Evolutionary conservation across 2,113 vertebrate genomes (phyloP).

Genomic region (cat (Felis catus)): DNA sequence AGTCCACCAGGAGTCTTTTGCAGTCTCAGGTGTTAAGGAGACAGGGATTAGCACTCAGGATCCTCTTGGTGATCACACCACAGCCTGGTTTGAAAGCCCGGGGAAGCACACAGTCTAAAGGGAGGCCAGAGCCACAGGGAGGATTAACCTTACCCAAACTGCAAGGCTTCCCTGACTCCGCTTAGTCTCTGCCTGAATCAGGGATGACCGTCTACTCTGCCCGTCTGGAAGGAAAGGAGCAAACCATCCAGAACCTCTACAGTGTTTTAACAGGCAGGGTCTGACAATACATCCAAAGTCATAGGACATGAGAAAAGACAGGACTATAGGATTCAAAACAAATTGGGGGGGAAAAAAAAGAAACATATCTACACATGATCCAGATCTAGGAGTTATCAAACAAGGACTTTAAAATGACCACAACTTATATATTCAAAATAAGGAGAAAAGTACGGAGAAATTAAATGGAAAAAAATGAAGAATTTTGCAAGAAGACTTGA

Average conservation of each 20-base stretch:
- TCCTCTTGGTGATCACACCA: fast-evolving
- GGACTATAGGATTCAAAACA: not conserved
- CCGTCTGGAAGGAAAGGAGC: not conserved
- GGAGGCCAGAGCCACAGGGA: no score
- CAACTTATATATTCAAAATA: not conserved
- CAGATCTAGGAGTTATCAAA: not conserved
- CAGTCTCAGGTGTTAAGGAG: not conserved
- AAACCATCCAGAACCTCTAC: not conserved
- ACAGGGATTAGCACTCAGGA: not conserved
- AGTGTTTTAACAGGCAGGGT: not conserved
- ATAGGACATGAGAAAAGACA: not conserved
- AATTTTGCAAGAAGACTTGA: not conserved
- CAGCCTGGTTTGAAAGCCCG: not conserved
- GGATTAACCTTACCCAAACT: fast-evolving
- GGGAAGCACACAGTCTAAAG: not conserved
- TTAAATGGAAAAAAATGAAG: not conserved
- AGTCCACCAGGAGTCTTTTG: not conserved
- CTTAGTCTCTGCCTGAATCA: no score
- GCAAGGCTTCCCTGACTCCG: not conserved
- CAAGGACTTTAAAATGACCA: not conserved
- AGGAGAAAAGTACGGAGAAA: not conserved
- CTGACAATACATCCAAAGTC: not conserved
- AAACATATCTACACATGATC: not conserved
- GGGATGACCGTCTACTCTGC: no score
- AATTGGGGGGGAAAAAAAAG: not conserved